Evolutionary conservation across 2,113 vertebrate genomes (phyloP), one percentile per base, ranked within the genome.

Genomic region (Cardinalis cardinalis): DNA sequence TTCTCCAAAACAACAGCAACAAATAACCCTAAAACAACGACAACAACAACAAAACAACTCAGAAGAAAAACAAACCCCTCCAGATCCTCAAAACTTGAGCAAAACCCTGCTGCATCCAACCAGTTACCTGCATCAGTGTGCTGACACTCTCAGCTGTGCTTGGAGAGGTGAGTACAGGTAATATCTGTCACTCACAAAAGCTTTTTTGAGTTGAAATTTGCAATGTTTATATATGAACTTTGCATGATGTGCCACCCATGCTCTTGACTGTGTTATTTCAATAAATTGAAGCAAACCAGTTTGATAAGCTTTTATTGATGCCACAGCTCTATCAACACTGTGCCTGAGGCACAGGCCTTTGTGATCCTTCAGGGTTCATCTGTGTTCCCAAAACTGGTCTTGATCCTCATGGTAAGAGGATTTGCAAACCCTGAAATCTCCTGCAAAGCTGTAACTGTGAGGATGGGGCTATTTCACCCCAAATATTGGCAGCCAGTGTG

Each of bases 111-210:
- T 63, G 23, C 28, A 31, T 51, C 6, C 24, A 51, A 18, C 3
- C 29, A 24, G 13, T 6, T 26, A 20, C 21, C 32, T 72, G 23
- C 32, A 41, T 51, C 66, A 58, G 5, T 49, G 59, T n/a, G 51
- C 43, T 64, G 23, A 44, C 7, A 29, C 20, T 58, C 16, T 56
- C 65, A 44, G 29, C 9, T 16, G 31, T 14, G 18, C 36, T 9
- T 56, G 25, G 14, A 29, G 25, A 34, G n/a, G 13, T 10, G 8
- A 5, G 12, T 46, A 41, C 0, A 1, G 6, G 21, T 56, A 49
- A 56, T 11, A 49, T 41, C 41, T 71, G 49, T 36, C 34, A 43
- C 17, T 41, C 15, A 20, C 6, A 18, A 53, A 55, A 68, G 11
- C 3, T 48, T 36, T 58, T 41, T 7, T 20, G 34, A 21, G 4